Base-by-base conservation (phyloP, 2,113 vertebrate genomes). In the Bostrychus sinensis region DNA sequence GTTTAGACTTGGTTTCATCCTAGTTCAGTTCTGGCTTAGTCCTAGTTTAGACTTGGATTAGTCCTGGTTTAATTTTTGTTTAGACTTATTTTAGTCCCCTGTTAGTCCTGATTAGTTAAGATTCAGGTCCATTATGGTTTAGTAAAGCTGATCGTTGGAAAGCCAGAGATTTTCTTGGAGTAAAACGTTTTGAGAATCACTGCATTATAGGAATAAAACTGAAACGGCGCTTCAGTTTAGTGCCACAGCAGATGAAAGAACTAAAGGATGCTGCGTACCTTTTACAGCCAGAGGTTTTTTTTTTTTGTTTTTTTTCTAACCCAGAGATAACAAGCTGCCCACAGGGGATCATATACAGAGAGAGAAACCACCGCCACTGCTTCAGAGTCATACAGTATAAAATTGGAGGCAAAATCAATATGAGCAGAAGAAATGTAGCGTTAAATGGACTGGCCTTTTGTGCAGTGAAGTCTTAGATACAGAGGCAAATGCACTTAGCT, bases 321-420 rank as follows among this genome's bases (percentile, higher is more conserved):
- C 23, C 39, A 30, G 26, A 57, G 61, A 83, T 79, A 74, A 80
- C 65, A 48, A 81, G 72, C 46, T 45, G 16, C 55, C 79, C 65
- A 20, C 37, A 65, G 77, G 74, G 70, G 81, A 75, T 75, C 39
- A 13, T 51, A 72, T 42, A 58, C 74, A 62, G 25, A 43, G 75
- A 61, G 66, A 55, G 38, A 51, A 46, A 50, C 0, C 54, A n/a
- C 28, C 8, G 51, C 30, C 6, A 14, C 25, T 23, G 76, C 51
- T 70, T 74, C 58, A 65, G 39, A 75, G 66, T 80, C 76, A 62
- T 17, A 62, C 53, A 22, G 39, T 68, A 66, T 70, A 78, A 80
- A 77, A 81, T 65, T 48, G 69, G 41, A 81, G 72, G 62, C 51
- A 30, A 42, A 75, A 84, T 88, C 79, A 78, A 84, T 86, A 78